A percentile compares a stretch with the other conserved stretches of the same genome.
Conservation (phyloP, 2,113 vertebrate genomes). For the Oryzias celebensis region DNA sequence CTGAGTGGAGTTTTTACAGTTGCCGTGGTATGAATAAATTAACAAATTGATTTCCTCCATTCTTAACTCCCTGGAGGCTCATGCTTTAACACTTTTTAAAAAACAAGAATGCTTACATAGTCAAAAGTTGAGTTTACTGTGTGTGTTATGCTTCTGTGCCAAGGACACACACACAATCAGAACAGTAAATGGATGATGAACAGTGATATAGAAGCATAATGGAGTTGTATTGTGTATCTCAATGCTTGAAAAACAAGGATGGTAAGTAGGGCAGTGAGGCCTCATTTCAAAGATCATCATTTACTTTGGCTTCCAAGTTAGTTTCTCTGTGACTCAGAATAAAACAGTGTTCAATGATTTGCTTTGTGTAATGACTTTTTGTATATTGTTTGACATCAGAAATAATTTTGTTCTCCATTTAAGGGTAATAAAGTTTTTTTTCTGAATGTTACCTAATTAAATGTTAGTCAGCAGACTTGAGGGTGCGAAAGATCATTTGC, state of each 20-base stretch:
- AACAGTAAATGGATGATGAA: no score
- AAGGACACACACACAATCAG: background rate
- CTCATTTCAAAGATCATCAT: constrained; percentile 19
- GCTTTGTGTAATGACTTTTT: background rate
- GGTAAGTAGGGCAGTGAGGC: constrained; percentile 23
- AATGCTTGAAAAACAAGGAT: constrained; percentile 24
- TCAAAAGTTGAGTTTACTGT: background rate
- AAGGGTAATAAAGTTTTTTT: background rate
- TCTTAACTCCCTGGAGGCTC: background rate
- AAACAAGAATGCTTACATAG: constrained; percentile 9
- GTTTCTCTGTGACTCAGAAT: background rate
- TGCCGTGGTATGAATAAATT: background rate
- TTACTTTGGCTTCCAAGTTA: constrained; percentile 16
- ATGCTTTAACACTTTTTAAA: constrained; percentile 5
- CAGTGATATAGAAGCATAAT: no score
- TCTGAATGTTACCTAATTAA: no score
- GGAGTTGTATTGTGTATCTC: constrained; percentile 9
- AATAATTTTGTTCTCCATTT: background rate
- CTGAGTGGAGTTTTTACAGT: background rate
- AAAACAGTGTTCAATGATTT: background rate
- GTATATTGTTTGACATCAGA: background rate
- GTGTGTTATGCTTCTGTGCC: background rate
- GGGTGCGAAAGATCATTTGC: no score
- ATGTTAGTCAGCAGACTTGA: no score
- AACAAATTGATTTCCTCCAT: constrained; percentile 15